Evolutionary conservation across 2,888 invertebrate species (phyloP).

Genomic region (Noctua pronuba): DNA sequence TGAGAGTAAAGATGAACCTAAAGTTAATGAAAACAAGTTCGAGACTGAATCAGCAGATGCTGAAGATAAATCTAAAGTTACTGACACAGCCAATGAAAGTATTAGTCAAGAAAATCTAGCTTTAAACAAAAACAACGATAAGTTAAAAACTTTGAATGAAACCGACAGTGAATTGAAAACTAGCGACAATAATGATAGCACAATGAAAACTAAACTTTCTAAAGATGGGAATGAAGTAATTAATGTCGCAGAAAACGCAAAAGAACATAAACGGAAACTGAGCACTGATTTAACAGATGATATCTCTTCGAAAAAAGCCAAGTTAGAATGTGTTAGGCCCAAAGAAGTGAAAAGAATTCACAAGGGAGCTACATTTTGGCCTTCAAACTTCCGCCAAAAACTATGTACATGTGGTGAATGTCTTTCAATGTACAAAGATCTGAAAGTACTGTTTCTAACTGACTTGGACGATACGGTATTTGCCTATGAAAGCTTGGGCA

Average conservation of each 20-base stretch:
- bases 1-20: slow-evolving; percentile 24
- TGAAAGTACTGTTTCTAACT: slow-evolving; percentile 93
- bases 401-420: slow-evolving; percentile 94
- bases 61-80: slow-evolving; percentile 22
- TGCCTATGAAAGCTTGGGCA: slow-evolving; percentile 94
- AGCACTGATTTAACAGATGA: slow-evolving; percentile 70
- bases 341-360: slow-evolving; percentile 74
- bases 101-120: slow-evolving; percentile 31
- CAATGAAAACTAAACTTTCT: slow-evolving; percentile 37
- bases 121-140: slow-evolving; percentile 27
- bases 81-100: slow-evolving; percentile 26
- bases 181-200: slow-evolving; percentile 21
- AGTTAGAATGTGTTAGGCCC: slow-evolving; percentile 80
- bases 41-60: slow-evolving; percentile 8
- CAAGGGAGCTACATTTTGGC: slow-evolving; percentile 94
- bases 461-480: slow-evolving; percentile 96
- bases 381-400: slow-evolving; percentile 93
- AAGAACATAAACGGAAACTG: slow-evolving; percentile 81
- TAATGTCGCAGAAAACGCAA: slow-evolving; percentile 44
- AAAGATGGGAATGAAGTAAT: slow-evolving; percentile 39
- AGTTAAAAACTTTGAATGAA: slow-evolving; percentile 2
- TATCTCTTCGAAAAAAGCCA: slow-evolving; percentile 76
- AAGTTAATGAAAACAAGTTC: slow-evolving; percentile 22
- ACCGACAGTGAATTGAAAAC: slow-evolving; percentile 30
- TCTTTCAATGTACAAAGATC: slow-evolving; percentile 92